phyloP scores from a whole-genome alignment of 2,113 vertebrate genomes.

The Trichechus manatus region DNA sequence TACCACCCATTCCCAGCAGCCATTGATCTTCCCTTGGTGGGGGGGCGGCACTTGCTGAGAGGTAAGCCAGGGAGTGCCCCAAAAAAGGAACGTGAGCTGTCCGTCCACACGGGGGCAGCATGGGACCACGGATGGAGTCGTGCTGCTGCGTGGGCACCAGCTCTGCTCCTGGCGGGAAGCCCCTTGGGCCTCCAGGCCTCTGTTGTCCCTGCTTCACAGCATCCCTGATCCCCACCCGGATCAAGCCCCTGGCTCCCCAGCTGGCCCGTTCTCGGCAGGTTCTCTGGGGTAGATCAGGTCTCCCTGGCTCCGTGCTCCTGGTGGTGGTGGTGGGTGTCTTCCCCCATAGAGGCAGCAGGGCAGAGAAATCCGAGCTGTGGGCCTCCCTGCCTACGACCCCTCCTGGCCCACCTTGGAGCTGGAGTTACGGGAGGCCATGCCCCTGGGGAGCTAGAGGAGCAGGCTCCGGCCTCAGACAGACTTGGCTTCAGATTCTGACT shows the following conservation, averaged over 20 bases:
- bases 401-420: not conserved
- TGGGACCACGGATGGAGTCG: accelerated
- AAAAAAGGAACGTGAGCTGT: not conserved
- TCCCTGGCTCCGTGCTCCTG: not conserved
- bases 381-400: not conserved
- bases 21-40: not conserved
- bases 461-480: not conserved
- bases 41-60: too few relatives aligned
- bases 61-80: not conserved
- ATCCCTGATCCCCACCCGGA: accelerated
- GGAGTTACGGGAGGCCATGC: not conserved
- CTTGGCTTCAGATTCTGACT: not conserved
- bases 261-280: not conserved
- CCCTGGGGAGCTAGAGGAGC: not conserved
- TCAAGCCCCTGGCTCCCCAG: not conserved
- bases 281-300: not conserved
- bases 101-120: slow-evolving; percentile 68
- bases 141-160: accelerated
- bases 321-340: not conserved
- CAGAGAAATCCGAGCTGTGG: not conserved
- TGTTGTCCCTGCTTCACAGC: not conserved
- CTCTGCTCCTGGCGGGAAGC: not conserved
- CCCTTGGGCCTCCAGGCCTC: not conserved
- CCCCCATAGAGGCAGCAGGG: not conserved
- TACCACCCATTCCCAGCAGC: not conserved